A percentile compares a stretch with the other conserved stretches of the same genome.
Evolutionary conservation across 2,888 invertebrate species (phyloP).

Genomic region (Tinea semifulvella): DNA sequence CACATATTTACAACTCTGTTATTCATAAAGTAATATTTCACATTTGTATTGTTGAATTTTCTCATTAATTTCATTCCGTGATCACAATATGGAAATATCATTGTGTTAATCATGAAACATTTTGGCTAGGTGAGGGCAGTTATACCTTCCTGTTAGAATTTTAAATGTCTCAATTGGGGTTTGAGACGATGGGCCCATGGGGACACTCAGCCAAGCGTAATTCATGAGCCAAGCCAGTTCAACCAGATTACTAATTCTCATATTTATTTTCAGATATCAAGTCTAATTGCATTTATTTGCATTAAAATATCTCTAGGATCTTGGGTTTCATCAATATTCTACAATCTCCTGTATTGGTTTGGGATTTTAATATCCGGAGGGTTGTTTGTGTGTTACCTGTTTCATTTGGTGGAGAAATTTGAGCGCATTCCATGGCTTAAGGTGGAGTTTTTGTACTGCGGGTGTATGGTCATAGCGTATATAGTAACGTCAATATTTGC

Average conservation of each 20-base stretch:
- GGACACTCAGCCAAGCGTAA: too few relatives aligned
- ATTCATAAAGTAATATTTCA: too few relatives aligned
- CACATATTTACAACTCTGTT: too few relatives aligned
- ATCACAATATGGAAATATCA: too few relatives aligned
- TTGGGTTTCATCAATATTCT: constrained; percentile 75
- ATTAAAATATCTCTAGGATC: constrained; percentile 71
- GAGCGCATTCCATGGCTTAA: constrained; percentile 85
- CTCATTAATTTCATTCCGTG: too few relatives aligned
- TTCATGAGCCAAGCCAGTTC: too few relatives aligned
- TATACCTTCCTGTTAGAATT: too few relatives aligned
- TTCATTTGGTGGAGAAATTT: constrained; percentile 85
- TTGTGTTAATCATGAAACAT: too few relatives aligned
- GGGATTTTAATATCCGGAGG: constrained; percentile 82
- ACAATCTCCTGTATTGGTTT: constrained; percentile 80
- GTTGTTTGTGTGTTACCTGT: constrained; percentile 77
- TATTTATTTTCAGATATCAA: constrained; percentile 61
- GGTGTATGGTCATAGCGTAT: constrained; percentile 74
- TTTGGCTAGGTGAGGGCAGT: too few relatives aligned
- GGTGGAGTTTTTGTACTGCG: constrained; percentile 79
- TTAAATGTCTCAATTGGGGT: too few relatives aligned
- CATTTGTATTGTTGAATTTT: too few relatives aligned
- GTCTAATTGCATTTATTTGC: constrained; percentile 83
- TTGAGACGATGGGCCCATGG: too few relatives aligned
- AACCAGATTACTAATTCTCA: neutral
- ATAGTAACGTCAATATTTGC: constrained; percentile 79